A percentile compares a stretch with the other conserved stretches of the same genome.
Evolutionary conservation across 2,888 invertebrate species (phyloP).

Genomic region (Willowsia nigromaculata): DNA sequence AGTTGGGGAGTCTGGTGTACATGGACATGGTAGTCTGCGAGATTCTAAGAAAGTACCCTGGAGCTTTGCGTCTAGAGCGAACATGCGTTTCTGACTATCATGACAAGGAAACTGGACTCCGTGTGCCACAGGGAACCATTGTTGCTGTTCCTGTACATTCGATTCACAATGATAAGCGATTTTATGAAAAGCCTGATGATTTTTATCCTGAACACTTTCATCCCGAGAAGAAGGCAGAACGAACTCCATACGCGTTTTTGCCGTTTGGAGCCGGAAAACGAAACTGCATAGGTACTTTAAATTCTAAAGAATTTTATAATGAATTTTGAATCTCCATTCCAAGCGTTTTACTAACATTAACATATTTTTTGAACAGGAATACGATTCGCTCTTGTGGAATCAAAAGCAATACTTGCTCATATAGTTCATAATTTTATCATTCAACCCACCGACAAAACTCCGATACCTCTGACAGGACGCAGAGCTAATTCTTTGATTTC

Average conservation of each 20-base stretch:
- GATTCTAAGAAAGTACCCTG: constrained; percentile 30
- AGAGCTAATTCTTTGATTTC: constrained; percentile 27
- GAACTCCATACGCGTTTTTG: constrained; percentile 42
- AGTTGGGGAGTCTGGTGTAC: constrained; percentile 10
- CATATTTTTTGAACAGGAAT: constrained; percentile 13
- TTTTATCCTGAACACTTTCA: constrained; percentile 27
- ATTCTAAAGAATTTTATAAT: not conserved
- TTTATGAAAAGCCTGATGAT: constrained; percentile 30
- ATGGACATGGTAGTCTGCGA: constrained; percentile 55
- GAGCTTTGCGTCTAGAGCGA: constrained; percentile 5
- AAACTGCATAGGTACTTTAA: constrained; percentile 26
- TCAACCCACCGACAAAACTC: constrained; percentile 44
- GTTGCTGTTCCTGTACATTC: constrained; percentile 19
- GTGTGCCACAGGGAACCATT: constrained; percentile 43
- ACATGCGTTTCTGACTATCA: constrained; percentile 30
- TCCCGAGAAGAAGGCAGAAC: constrained; percentile 1
- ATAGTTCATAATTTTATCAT: constrained; percentile 33
- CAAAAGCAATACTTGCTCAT: constrained; percentile 36
- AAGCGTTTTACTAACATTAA: not conserved
- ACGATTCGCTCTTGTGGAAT: constrained; percentile 50
- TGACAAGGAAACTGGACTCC: constrained; percentile 6
- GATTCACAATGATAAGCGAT: constrained; percentile 46
- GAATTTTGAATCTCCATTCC: not conserved
- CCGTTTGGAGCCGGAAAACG: constrained; percentile 41
- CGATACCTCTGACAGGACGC: constrained; percentile 16